A percentile compares a stretch with the other conserved stretches of the same genome.
Evolutionary conservation across 2,888 invertebrate species (phyloP).

Genomic region (Callyntrura guangdongensis): DNA sequence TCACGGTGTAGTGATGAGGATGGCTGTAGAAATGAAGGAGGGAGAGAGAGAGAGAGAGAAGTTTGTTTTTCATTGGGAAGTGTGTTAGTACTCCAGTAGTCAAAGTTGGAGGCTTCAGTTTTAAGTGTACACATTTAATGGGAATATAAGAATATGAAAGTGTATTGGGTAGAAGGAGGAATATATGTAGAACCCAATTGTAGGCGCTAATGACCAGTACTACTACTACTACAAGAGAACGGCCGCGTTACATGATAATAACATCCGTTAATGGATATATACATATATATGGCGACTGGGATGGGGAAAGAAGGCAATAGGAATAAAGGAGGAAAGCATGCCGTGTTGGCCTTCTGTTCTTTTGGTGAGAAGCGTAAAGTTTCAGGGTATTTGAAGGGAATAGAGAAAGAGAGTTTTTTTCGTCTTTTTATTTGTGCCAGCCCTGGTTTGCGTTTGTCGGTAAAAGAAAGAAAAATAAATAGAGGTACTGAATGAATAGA

Average conservation of each 20-base stretch:
- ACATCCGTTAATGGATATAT: too few relatives aligned
- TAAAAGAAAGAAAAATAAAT: neutral
- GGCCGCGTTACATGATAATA: neutral
- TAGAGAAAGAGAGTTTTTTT: neutral
- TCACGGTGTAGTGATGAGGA: neutral
- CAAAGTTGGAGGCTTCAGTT: too few relatives aligned
- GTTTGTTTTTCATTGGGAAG: conserved; percentile 17
- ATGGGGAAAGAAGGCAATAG: neutral
- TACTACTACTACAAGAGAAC: conserved; percentile 14
- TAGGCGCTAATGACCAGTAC: conserved; percentile 8
- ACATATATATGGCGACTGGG: too few relatives aligned
- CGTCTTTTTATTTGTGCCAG: neutral
- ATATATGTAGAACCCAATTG: neutral
- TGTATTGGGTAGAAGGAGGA: neutral
- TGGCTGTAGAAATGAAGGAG: too few relatives aligned
- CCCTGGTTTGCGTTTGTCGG: neutral
- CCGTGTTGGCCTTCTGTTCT: neutral
- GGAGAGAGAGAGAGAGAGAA: neutral
- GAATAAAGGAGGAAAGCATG: neutral
- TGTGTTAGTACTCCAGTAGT: neutral
- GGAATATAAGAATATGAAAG: too few relatives aligned
- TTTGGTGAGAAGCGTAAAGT: neutral
- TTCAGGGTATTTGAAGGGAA: neutral
- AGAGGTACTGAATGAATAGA: conserved; percentile 19
- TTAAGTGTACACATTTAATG: neutral